Percentiles rank a stretch among this genome's conserved stretches.
Conservation (phyloP, 2,113 vertebrate genomes). For the Chloropsis hardwickii region DNA sequence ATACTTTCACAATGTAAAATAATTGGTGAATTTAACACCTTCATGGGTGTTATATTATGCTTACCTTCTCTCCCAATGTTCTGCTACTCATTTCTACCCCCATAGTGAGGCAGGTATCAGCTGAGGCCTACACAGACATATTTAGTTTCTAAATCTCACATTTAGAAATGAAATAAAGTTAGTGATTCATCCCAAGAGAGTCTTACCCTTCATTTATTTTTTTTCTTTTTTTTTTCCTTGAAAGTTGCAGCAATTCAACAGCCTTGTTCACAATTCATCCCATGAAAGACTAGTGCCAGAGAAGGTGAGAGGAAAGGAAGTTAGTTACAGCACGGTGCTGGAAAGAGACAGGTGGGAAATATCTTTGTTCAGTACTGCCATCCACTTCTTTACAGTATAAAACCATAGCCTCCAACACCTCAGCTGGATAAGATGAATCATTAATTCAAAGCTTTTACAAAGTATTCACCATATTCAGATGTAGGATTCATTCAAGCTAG, state of each 20-base stretch:
- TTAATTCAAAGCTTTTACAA: neutral
- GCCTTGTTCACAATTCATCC: neutral
- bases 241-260: neutral
- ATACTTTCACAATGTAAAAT: neutral
- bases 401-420: neutral
- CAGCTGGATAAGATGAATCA: neutral
- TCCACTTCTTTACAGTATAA: neutral
- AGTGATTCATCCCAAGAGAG: neutral
- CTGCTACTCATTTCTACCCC: neutral
- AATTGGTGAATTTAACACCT: neutral
- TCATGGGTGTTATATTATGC: neutral
- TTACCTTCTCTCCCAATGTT: neutral
- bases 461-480: neutral
- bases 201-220: fast-evolving
- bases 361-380: neutral
- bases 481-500: neutral
- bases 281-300: neutral
- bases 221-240: neutral
- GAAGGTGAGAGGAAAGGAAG: neutral
- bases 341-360: neutral
- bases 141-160: neutral
- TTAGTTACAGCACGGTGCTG: neutral
- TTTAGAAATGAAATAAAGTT: neutral
- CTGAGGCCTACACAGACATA: neutral
- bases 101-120: neutral